Conservation (phyloP, 92 coral and sea anemone genomes). For the Desmophyllum pertusum region DNA sequence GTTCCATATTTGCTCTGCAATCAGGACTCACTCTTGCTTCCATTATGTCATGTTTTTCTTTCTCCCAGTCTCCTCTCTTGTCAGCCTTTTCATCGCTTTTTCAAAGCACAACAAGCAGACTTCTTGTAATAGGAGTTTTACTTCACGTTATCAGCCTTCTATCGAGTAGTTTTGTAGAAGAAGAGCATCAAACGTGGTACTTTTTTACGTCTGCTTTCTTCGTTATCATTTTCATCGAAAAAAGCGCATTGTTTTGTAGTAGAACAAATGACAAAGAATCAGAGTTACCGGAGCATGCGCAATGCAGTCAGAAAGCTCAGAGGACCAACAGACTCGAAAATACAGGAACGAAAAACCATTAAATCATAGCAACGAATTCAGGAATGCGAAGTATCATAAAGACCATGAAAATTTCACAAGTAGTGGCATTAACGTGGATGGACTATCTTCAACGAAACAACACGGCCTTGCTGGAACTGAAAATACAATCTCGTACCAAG, state of each 20-base stretch:
- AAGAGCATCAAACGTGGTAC: constrained; percentile 98
- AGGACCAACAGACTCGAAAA: background rate
- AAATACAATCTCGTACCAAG: background rate
- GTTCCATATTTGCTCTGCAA: constrained; percentile 21
- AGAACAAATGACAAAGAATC: background rate
- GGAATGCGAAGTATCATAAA: background rate
- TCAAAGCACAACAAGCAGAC: background rate
- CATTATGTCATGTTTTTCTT: background rate
- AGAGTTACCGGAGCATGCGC: background rate
- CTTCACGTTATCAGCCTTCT: constrained; percentile 77
- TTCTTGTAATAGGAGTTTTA: constrained; percentile 62
- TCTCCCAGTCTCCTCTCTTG: background rate
- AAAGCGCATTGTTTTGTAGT: background rate
- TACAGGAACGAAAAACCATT: background rate
- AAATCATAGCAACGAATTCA: background rate
- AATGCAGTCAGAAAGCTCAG: background rate
- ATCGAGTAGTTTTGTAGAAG: constrained; percentile 97
- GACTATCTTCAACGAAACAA: background rate
- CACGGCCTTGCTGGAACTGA: background rate
- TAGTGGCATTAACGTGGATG: background rate
- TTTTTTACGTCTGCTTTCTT: constrained; percentile 75
- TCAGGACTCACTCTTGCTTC: constrained; percentile 34
- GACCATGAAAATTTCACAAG: background rate
- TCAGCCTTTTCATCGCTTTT: background rate
- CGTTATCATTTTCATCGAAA: constrained; percentile 50